Percentiles rank a stretch among this genome's conserved stretches.
Conservation (phyloP, 2,888 invertebrate genomes). For the Corythucha ciliata region DNA sequence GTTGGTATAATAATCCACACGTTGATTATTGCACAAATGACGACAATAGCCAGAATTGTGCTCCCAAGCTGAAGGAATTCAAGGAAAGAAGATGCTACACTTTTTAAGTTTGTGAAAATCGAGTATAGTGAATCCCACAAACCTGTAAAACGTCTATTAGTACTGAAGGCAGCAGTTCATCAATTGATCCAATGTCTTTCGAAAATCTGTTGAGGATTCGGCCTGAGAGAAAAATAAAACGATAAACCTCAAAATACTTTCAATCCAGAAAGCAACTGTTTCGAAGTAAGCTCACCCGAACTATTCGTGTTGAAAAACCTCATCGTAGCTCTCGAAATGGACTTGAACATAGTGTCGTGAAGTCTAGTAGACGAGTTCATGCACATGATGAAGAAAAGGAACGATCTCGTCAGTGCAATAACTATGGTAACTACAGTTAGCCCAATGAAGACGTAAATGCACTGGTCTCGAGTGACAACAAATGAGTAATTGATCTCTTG, state of each 20-base stretch:
- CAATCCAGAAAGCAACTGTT: not conserved
- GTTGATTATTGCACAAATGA: slow-evolving; percentile 67
- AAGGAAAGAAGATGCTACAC: not conserved
- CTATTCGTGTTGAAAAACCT: slow-evolving; percentile 83
- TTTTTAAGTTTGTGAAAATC: not conserved
- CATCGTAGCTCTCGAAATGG: slow-evolving; percentile 71
- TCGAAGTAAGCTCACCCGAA: slow-evolving; percentile 47
- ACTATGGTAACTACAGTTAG: slow-evolving; percentile 46
- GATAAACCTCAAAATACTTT: not conserved
- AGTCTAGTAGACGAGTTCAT: slow-evolving; percentile 68
- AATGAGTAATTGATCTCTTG: slow-evolving; percentile 3
- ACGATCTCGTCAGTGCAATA: slow-evolving; percentile 51
- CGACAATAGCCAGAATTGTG: slow-evolving; percentile 64
- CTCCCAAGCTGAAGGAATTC: slow-evolving; percentile 61
- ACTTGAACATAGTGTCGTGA: slow-evolving; percentile 77
- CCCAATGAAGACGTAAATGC: slow-evolving; percentile 52
- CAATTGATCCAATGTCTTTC: slow-evolving; percentile 70
- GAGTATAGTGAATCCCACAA: not conserved
- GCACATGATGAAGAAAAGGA: slow-evolving; percentile 62
- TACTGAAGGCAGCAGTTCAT: slow-evolving; percentile 51
- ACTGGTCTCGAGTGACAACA: slow-evolving; percentile 19
- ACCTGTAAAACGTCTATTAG: slow-evolving; percentile 47
- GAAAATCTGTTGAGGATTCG: slow-evolving; percentile 79
- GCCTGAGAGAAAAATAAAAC: slow-evolving; percentile 42
- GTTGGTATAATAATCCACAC: slow-evolving; percentile 64